These are phyloP conservation scores for Pygathrix nemaeus DNA, from an alignment of 2,113 vertebrate genomes.

Conservation along the genomic window DNA sequence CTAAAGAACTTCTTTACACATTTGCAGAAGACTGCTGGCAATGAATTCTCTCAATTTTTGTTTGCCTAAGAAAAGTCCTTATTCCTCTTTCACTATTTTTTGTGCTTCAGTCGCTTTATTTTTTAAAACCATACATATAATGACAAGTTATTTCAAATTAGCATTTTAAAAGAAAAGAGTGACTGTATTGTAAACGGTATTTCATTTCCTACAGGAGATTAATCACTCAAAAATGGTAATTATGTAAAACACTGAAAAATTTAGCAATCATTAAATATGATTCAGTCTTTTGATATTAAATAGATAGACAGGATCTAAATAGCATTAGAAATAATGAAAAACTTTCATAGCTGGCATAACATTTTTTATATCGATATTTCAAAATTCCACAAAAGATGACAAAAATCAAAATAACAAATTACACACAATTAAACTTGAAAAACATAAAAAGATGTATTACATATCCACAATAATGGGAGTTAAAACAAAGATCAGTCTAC, in stretches of 20 bases:
- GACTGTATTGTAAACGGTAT: background rate
- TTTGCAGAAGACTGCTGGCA: background rate
- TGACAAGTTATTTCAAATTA: constrained; percentile 13
- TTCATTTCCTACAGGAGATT: constrained; percentile 49
- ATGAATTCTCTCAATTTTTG: background rate
- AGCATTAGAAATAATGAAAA: constrained; percentile 44
- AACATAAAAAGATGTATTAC: background rate
- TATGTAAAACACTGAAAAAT: constrained; percentile 23
- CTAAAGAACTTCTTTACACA: background rate
- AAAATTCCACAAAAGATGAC: constrained; percentile 29
- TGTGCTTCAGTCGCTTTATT: background rate
- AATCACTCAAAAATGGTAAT: constrained; percentile 51
- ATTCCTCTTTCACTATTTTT: background rate
- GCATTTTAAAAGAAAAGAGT: background rate
- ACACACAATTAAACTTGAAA: constrained; percentile 28
- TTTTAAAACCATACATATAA: background rate
- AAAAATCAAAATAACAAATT: constrained; percentile 62
- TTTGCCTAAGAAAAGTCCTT: constrained; percentile 5
- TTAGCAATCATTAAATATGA: background rate
- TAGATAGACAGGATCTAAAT: constrained; percentile 16
- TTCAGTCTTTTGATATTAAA: constrained; percentile 43
- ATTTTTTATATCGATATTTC: constrained; percentile 38
- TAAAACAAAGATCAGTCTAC: background rate
- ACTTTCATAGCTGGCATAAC: background rate
- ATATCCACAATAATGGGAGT: background rate